phyloP scores from a whole-genome alignment of 2,797 vertebrate species.

The Hypotaenidia okinawae region DNA sequence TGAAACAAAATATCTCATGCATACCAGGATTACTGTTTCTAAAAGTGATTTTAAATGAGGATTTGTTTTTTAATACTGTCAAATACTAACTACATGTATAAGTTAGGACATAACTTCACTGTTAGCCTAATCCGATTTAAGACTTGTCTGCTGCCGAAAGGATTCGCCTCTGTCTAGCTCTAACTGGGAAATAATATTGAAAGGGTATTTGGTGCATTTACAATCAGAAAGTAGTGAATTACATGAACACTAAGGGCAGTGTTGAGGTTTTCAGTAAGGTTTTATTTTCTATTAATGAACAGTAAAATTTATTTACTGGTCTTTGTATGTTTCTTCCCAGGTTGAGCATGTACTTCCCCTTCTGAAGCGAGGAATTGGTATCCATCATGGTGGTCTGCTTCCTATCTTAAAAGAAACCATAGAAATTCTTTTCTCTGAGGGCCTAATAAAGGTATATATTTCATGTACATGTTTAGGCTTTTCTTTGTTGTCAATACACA shows the following conservation, averaged over 20 bases:
- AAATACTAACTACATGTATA: background rate
- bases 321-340: conserved; percentile 67
- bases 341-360: conserved; percentile 98
- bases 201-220: background rate
- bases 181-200: background rate
- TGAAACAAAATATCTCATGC: background rate
- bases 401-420: conserved; percentile 98
- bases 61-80: background rate
- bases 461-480: background rate
- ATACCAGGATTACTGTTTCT: background rate
- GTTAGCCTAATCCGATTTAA: background rate
- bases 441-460: conserved; percentile 90
- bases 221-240: background rate
- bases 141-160: background rate
- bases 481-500: background rate
- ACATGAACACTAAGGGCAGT: background rate
- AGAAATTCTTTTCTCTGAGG: conserved; percentile 98
- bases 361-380: conserved; percentile 94
- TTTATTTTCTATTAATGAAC: background rate
- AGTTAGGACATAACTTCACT: background rate
- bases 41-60: background rate
- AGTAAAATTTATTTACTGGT: background rate
- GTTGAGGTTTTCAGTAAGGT: background rate
- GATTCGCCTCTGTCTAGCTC: background rate
- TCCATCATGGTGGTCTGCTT: conserved; percentile 95